Evolutionary conservation across 1,140 invertebrate species (phyloP).

Genomic region (Euwallacea fornicatus): DNA sequence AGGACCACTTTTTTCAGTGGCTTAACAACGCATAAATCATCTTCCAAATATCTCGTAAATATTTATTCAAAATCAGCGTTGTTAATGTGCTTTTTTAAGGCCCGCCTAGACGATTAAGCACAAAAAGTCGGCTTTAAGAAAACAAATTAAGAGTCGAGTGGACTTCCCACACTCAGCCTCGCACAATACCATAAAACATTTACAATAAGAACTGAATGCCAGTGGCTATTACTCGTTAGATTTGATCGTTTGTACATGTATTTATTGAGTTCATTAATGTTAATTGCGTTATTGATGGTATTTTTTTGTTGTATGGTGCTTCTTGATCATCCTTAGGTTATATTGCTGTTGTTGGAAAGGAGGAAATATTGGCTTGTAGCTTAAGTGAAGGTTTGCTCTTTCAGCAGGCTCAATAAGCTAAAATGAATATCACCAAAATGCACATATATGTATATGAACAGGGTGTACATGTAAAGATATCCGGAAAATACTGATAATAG

Average conservation of each 20-base stretch:
- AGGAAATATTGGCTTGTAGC: background rate
- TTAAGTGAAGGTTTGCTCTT: too few relatives aligned
- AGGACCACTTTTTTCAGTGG: background rate
- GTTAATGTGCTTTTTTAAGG: background rate
- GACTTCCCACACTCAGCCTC: conserved; percentile 12
- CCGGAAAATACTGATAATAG: too few relatives aligned
- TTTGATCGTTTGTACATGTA: background rate
- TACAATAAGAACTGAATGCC: conserved; percentile 11
- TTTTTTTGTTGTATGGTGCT: too few relatives aligned
- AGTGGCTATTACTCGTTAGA: conserved; percentile 11
- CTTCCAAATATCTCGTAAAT: background rate
- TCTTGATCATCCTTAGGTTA: too few relatives aligned
- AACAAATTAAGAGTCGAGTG: conserved; percentile 16
- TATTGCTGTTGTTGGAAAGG: background rate
- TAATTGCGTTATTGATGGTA: background rate
- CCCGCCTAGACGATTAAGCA: conserved; percentile 2
- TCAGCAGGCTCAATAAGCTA: too few relatives aligned
- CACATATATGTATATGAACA: too few relatives aligned
- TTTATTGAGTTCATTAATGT: background rate
- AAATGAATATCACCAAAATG: too few relatives aligned
- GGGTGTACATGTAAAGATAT: too few relatives aligned
- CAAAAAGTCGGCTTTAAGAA: conserved; percentile 2
- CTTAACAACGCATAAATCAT: conserved; percentile 4
- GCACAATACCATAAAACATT: conserved; percentile 8
- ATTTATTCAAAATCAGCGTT: conserved; percentile 3